Evolutionary conservation across 2,113 vertebrate species (phyloP).

Genomic region (Heterochromis multidens): DNA sequence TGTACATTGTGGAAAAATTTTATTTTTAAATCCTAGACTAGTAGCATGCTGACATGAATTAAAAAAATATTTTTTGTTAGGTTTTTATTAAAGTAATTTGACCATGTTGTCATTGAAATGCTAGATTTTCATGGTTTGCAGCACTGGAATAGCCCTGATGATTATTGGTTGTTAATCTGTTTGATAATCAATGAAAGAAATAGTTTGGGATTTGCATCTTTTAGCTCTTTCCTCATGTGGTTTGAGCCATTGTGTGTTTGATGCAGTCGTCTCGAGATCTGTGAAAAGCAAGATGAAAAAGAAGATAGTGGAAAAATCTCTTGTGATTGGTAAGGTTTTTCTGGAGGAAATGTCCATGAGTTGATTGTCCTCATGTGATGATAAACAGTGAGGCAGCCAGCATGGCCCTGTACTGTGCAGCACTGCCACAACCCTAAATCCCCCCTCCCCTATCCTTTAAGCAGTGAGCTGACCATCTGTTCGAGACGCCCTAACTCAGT

Average conservation of each 20-base stretch:
- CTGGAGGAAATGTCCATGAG: conserved; percentile 11
- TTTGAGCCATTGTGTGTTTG: not conserved
- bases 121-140: not conserved
- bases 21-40: not conserved
- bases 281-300: not conserved
- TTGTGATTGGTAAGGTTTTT: not conserved
- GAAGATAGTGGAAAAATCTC: not conserved
- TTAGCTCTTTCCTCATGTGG: not conserved
- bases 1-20: not conserved
- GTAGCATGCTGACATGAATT: no score
- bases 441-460: conserved; percentile 62
- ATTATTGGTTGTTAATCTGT: not conserved
- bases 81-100: no score
- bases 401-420: conserved; percentile 2
- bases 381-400: conserved; percentile 31
- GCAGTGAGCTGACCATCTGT: conserved; percentile 73
- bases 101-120: not conserved
- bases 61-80: not conserved
- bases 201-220: not conserved
- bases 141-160: not conserved
- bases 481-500: conserved; percentile 41
- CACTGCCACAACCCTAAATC: conserved; percentile 53
- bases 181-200: not conserved
- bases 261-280: not conserved
- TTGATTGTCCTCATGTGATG: conserved; percentile 31